Evolutionary conservation across 1,140 invertebrate genomes (phyloP), one percentile per base, ranked within the genome.

Genomic region (Bombyx mandarina): DNA sequence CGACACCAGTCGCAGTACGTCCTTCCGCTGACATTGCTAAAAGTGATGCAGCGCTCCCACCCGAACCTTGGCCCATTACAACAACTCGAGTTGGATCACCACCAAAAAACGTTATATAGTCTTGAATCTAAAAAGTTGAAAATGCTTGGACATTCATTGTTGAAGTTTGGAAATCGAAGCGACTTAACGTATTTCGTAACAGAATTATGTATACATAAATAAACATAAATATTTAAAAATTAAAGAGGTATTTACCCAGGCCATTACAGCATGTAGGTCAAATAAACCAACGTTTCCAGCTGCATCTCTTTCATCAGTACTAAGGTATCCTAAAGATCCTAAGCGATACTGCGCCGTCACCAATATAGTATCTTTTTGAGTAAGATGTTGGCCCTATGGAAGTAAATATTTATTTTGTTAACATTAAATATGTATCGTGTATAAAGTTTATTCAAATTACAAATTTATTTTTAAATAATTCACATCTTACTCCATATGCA

Each of bases 91-190:
- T 79, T 0, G 90, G 88, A 72, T 95, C 91, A 12, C 94, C 94
- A 6, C 93, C 93, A 65, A 95, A 95, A 62, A 90, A 91, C 66
- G 88, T 88, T 66, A 92, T 93, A 74, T 95, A 92, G 61, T 92
- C 88, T 60, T 90, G 82, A 1, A 93, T 86, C 92, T 86, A 48
- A 18, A 64, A 60, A 10, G 49, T 35, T 43, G 47, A 52, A 42
- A 51, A 51, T 51, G 45, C 45, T 46, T 47, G 45, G 45, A 47
- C 6, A 7, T 10, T 47, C 2, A 47, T 47, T 3, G 26, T 35
- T 35, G 4, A 35, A 35, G 4, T 35, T 35, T 35, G 4, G 4
- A 35, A 35, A 35, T 35, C 2, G 26, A 5, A 35, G 26, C 26
- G 26, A 35, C 26, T 3, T 35, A 35, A 35, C 2, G 26, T 2